Base-by-base conservation (phyloP, 2,113 vertebrate genomes). In the Lepidothrix coronata region DNA sequence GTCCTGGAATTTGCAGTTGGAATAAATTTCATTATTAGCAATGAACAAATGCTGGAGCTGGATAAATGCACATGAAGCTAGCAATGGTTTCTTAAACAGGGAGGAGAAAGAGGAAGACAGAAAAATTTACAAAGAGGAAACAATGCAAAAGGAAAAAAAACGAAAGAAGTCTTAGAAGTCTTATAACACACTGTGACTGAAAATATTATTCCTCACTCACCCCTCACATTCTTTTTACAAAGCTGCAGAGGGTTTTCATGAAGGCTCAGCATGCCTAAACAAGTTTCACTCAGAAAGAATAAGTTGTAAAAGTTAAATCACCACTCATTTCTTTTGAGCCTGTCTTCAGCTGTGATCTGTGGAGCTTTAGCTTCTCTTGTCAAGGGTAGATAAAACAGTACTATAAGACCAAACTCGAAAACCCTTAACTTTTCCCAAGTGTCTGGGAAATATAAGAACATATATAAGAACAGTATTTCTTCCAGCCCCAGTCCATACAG, bases 311-410 rank as follows among this genome's bases (percentile, higher is more conserved):
- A 96, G 92, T 91, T 91, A 91, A 96, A 89, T 89, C 86, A 71
- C 86, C 68, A 91, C 86, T 94, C 73, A 75, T 92, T 96, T 89
- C 86, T 92, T 95, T 77, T 87, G 80, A 89, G 89, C 65, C 80
- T 97, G 96, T 97, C 96, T 96, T 95, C 96, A 95, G 95, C 82
- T 97, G 95, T 92, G 89, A 93, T 95, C 94, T 95, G 91, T 80
- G 52, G 43, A 92, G 73, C 71, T 95, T 91, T 61, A 66, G 89
- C 72, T 92, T 91, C 86, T 91, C 76, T 86, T 71, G 80, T 74
- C 88, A 92, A 33, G 83, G 46, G 49, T 6, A 77, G 61, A 92
- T 46, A 39, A 61, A 94, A 95, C 33, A 91, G 48, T 15, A 54
- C 31, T 80, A 9, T 61, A 63, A 90, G 46, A 73, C 19, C 37